Evolutionary conservation across 1,140 invertebrate species (phyloP), one percentile per base, ranked within the genome.

Genomic region (Papilio dardanus): DNA sequence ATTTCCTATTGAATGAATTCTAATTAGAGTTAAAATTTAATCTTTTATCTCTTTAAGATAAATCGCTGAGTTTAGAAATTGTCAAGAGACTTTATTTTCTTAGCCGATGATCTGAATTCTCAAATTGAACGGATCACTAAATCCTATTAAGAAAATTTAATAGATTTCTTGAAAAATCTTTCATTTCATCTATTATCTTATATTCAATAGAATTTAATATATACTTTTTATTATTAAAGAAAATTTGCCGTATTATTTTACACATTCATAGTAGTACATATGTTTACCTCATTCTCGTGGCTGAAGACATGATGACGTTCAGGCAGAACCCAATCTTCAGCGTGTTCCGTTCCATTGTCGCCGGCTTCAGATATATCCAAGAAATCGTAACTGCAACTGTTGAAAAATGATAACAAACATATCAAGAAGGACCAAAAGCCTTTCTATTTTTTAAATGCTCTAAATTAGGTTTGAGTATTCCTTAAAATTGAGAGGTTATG

Each of bases 301-400:
- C 74, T 78, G 68, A 82, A 89, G 0, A 78, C 58, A n/a, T 88
- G 86, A n/a, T 90, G 88, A 31, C 87, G 81, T 8, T 87, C 86
- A 19, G 79, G 77, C 1, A 79, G 69, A 10, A 86, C 76, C 91
- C 90, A 92, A 6, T 92, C 89, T 3, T 87, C 87, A 0, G 78
- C 81, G 58, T 79, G 79, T 1, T 92, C 91, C 3, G 88, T 86
- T 50, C 50, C 76, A 78, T 93, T 93, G 40, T 88, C 88, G 33
- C 86, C 85, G 3, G 83, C 33, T 79, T 96, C 95, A 10, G 93
- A 89, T 65, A 96, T 94, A 86, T 96, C 95, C 78, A 97, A 79
- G 83, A 94, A 96, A 87, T 97, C 96, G 88, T 96, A 97, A 76
- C 94, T 95, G 93, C 96, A 97, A 77, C 96, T 96, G 89, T 54